Evolutionary conservation across 2,888 invertebrate species (phyloP), one percentile per base, ranked within the genome.

Genomic region (Drosophila yooni): DNA sequence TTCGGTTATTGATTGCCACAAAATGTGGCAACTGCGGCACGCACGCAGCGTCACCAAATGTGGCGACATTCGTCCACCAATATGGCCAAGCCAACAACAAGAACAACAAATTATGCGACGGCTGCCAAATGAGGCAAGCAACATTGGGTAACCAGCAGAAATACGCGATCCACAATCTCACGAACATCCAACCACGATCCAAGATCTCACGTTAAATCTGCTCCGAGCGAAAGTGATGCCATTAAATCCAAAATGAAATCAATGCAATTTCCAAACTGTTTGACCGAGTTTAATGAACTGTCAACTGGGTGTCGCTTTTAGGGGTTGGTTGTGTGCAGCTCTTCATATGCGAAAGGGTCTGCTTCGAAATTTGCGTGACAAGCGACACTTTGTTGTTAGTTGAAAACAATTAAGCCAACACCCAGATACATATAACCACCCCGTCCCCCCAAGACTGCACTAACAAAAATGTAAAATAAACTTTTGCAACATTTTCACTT

Each of bases 1-100:
- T 79, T 90, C 84, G 87, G 48, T 81, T 90, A 86, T 86, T 88
- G 85, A 86, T 86, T 89, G 88, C 85, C 86, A 85, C 85, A 74
- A 85, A 85, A 85, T 89, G 85, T 86, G 85, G 88, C 86, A 86
- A 88, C 75, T 80, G 72, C 51, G 63, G 74, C 85, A 85, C 85
- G 83, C 83, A 81, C 84, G 61, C 68, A 61, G 40, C 59, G 51
- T 50, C 31, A 5, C 79, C 84, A 82, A 84, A 89, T 58, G 65
- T 27, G 67, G 82, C 68, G 52, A 61, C 56, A 43, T 62, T 11
- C 34, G 51, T 2, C 50, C 53, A 59, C 88, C 43, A 53, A 88
- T 60, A 82, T 85, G 85, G 85, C 40, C 76, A 60, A 48, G 70
- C 72, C 71, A 65, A 65, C 86, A 76, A 71, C 78, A 72, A 88